Conservation (phyloP, 2,888 invertebrate species). For the Pseudoips prasinana region DNA sequence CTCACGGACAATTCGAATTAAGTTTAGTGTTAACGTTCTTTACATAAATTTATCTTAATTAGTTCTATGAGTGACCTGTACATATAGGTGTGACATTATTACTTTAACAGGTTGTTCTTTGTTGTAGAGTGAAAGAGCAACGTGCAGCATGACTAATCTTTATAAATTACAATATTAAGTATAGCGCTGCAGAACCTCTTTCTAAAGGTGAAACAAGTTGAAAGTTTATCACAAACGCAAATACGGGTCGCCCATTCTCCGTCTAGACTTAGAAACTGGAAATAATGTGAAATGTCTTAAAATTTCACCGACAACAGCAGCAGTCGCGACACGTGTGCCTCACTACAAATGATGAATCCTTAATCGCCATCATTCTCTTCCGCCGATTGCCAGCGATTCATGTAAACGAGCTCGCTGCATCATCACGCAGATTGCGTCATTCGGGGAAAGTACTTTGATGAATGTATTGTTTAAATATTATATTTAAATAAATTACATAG, state of each 20-base stretch:
- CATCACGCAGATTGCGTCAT: slow-evolving; percentile 64
- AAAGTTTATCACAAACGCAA: slow-evolving; percentile 20
- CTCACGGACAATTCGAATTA: too few relatives aligned
- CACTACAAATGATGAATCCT: slow-evolving; percentile 47
- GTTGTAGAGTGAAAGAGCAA: too few relatives aligned
- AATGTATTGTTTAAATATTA: slow-evolving; percentile 45
- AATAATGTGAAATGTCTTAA: slow-evolving; percentile 32
- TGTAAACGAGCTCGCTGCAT: slow-evolving; percentile 61
- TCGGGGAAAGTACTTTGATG: slow-evolving; percentile 67
- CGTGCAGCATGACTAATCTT: too few relatives aligned
- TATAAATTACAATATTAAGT: too few relatives aligned
- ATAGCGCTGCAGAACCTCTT: too few relatives aligned
- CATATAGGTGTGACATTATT: too few relatives aligned
- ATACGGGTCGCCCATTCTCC: slow-evolving; percentile 7
- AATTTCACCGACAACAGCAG: slow-evolving; percentile 36
- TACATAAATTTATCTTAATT: too few relatives aligned
- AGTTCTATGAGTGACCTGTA: too few relatives aligned
- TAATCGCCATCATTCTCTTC: slow-evolving; percentile 54
- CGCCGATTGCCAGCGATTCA: slow-evolving; percentile 50
- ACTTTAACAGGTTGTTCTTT: too few relatives aligned
- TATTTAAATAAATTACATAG: slow-evolving; percentile 26
- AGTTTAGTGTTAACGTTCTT: too few relatives aligned
- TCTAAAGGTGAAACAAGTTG: slow-evolving; percentile 7
- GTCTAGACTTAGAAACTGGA: slow-evolving; percentile 35
- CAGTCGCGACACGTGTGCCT: slow-evolving; percentile 36